These are phyloP conservation scores for Gyrodactylus bullatarudis DNA, from an alignment of 1,140 invertebrate genomes.

Conservation along the genomic window DNA sequence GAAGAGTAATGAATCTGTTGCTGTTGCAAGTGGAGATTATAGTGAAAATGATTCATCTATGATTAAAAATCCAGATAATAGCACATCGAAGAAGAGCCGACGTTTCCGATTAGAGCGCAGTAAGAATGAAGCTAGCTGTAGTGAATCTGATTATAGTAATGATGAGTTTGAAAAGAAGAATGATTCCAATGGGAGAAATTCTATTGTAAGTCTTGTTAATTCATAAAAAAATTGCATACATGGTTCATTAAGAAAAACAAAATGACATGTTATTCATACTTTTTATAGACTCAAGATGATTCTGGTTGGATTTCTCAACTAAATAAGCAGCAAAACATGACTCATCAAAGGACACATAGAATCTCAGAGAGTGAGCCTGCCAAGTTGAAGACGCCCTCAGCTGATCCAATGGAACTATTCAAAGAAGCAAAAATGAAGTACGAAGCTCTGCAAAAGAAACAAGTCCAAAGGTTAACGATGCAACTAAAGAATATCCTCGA, in stretches of 20 bases:
- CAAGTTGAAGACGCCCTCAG: background rate
- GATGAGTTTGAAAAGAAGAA: background rate
- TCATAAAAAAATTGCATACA: too few relatives aligned
- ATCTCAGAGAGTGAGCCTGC: background rate
- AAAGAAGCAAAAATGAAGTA: background rate
- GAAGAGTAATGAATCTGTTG: background rate
- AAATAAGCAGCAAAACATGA: background rate
- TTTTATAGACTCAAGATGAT: background rate
- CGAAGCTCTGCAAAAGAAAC: background rate
- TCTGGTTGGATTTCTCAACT: background rate
- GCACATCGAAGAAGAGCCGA: background rate
- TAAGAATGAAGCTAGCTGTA: background rate
- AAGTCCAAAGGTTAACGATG: background rate
- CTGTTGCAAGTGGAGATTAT: too few relatives aligned
- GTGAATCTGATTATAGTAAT: background rate
- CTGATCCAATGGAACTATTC: background rate
- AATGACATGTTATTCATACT: background rate
- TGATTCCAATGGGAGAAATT: background rate
- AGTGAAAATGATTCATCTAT: too few relatives aligned
- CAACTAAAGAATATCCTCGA: background rate
- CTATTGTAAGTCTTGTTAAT: background rate
- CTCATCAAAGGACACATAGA: background rate
- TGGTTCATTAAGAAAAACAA: background rate
- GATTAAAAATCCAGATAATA: background rate
- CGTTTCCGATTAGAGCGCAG: background rate